Percentiles rank a stretch among this genome's conserved stretches.
These are phyloP conservation scores for Merodon equestris DNA, from an alignment of 2,888 invertebrate genomes.

Conservation along the genomic window DNA sequence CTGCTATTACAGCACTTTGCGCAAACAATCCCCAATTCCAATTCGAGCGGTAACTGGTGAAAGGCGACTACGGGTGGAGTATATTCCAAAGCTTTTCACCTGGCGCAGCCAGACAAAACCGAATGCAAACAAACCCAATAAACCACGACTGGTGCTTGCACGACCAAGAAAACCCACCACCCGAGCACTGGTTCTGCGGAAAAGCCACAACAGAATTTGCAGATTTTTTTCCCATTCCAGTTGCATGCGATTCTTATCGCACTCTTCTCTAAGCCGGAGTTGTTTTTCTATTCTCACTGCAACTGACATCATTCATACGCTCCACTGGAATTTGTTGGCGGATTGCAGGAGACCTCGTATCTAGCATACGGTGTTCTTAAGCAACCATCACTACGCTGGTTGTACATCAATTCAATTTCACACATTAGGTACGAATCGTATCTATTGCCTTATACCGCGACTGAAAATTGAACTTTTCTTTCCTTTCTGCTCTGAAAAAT, in stretches of 20 bases:
- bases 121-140: constrained; percentile 40
- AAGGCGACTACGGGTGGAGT: constrained; percentile 33
- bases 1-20: background rate
- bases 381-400: too few relatives aligned
- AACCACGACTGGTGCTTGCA: too few relatives aligned
- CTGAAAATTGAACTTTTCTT: constrained; percentile 50
- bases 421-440: constrained; percentile 41
- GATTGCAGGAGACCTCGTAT: too few relatives aligned
- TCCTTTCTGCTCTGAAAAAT: constrained; percentile 62
- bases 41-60: constrained; percentile 21
- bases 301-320: constrained; percentile 58
- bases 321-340: constrained; percentile 49
- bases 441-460: constrained; percentile 53
- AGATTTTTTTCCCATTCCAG: constrained; percentile 37
- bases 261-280: constrained; percentile 14
- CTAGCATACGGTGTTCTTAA: constrained; percentile 54
- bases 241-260: constrained; percentile 9
- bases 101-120: constrained; percentile 37
- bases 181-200: background rate
- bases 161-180: too few relatives aligned
- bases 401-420: too few relatives aligned
- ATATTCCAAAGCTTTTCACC: constrained; percentile 57
- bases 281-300: constrained; percentile 1
- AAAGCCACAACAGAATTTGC: constrained; percentile 40
- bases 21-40: too few relatives aligned